These are phyloP conservation scores for Pilophorus perplexus DNA, from an alignment of 2,888 invertebrate species.

Conservation along the genomic window DNA sequence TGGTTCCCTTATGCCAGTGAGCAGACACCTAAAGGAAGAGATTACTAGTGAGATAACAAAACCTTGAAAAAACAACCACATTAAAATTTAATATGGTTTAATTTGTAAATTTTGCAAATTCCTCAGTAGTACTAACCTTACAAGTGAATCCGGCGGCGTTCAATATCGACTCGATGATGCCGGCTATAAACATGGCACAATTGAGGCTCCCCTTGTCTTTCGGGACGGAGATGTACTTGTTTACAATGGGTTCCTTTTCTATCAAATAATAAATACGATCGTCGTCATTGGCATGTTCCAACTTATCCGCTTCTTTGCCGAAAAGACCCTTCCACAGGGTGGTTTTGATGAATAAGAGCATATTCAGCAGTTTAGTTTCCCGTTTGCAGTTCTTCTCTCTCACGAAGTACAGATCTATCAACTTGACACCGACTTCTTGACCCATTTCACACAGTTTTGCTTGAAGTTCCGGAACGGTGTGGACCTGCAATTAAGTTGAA, in stretches of 20 bases:
- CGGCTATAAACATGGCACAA: constrained; percentile 97
- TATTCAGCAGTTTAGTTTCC: constrained; percentile 91
- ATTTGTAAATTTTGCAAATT: no score
- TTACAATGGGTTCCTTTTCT: constrained; percentile 95
- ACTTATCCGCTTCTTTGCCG: constrained; percentile 96
- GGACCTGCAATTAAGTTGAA: no score
- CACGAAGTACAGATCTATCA: constrained; percentile 90
- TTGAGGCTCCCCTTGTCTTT: constrained; percentile 96
- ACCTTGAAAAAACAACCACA: constrained; percentile 31
- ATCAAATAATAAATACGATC: constrained; percentile 97
- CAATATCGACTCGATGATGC: constrained; percentile 94
- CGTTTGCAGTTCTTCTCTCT: constrained; percentile 91
- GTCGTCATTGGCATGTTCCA: constrained; percentile 98
- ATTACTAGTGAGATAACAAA: constrained; percentile 75
- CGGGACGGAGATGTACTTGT: constrained; percentile 95
- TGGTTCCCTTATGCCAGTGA: constrained; percentile 99
- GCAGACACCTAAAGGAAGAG: no score
- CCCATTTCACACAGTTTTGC: constrained; percentile 94
- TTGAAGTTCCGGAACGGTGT: constrained; percentile 92
- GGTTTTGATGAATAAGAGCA: constrained; percentile 91
- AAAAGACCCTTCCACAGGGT: constrained; percentile 97
- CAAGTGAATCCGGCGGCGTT: constrained; percentile 87
- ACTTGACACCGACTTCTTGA: constrained; percentile 87
- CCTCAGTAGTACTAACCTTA: no score
- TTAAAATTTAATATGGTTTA: constrained; percentile 50